phyloP scores from a whole-genome alignment of 2,888 invertebrate genomes.

The Schrankia costaestrigalis region DNA sequence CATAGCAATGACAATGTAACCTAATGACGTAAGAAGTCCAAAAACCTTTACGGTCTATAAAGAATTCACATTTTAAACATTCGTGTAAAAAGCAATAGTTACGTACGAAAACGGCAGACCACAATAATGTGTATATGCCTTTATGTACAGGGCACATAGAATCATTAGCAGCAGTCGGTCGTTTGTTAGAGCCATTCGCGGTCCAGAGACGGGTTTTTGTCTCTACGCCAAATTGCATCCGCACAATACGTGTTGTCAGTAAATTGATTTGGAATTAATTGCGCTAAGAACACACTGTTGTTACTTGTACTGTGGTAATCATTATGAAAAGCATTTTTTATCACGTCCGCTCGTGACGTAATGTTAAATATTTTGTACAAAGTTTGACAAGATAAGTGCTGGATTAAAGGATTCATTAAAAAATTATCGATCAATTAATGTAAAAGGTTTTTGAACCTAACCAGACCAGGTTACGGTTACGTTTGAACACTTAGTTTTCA shows the following conservation, averaged over 20 bases:
- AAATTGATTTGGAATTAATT: conserved; percentile 77
- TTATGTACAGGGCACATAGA: conserved; percentile 53
- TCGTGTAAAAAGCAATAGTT: too few species aligned
- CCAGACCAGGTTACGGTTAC: too few species aligned
- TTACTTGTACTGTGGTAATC: conserved; percentile 20
- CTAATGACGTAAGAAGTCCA: too few species aligned
- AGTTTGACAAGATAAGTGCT: conserved; percentile 1
- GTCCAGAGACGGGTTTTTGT: conserved; percentile 75
- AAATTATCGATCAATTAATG: too few species aligned
- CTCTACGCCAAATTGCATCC: conserved; percentile 75
- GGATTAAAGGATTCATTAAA: too few species aligned
- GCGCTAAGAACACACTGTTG: conserved; percentile 42
- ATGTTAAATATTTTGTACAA: background rate
- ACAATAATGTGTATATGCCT: conserved; percentile 9
- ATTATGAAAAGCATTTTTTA: conserved; percentile 8
- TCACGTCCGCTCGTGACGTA: background rate
- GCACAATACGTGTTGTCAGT: conserved; percentile 68
- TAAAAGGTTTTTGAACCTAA: too few species aligned
- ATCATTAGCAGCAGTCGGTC: conserved; percentile 78
- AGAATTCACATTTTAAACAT: too few species aligned
- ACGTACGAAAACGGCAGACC: conserved; percentile 1
- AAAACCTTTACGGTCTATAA: too few species aligned
- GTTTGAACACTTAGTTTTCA: too few species aligned
- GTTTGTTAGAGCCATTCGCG: conserved; percentile 76
- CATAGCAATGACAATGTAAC: too few species aligned